Evolutionary conservation across 2,113 vertebrate genomes (phyloP).

Genomic region (Syrmaticus mikado): DNA sequence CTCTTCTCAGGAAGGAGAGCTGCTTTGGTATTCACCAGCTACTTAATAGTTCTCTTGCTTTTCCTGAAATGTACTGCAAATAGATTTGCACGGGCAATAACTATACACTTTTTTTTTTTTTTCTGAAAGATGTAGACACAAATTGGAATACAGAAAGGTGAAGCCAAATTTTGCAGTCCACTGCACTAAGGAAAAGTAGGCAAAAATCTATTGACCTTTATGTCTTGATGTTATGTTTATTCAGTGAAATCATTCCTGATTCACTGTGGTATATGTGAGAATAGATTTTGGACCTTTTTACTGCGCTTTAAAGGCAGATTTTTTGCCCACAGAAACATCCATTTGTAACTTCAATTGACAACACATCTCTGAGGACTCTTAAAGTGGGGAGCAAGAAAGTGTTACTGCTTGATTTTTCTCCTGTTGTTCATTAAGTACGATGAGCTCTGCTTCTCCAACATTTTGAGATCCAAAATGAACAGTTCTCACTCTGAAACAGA

Average conservation of each 20-base stretch:
- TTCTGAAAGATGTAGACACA: not conserved
- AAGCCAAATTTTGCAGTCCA: not conserved
- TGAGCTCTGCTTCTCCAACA: not conserved
- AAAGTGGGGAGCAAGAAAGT: not conserved
- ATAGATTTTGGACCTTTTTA: not conserved
- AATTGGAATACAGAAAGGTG: not conserved
- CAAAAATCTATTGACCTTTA: not conserved
- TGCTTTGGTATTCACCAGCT: not conserved
- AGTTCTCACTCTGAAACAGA: not conserved
- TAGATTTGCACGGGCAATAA: not conserved
- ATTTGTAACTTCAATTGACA: conserved; percentile 16
- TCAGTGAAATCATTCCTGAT: not conserved
- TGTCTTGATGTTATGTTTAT: not conserved
- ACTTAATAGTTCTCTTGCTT: not conserved
- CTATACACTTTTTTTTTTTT: not conserved
- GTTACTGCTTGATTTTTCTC: not conserved
- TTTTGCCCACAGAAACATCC: not conserved
- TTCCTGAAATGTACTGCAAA: not conserved
- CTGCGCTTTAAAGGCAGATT: not conserved
- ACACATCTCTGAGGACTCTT: not conserved
- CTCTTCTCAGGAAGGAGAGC: not conserved
- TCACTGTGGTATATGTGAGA: not conserved
- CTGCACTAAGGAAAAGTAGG: not conserved
- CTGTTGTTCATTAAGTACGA: not conserved
- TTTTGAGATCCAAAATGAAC: not conserved